A percentile compares a stretch with the other conserved stretches of the same genome.
phyloP scores from a whole-genome alignment of 1,140 invertebrate species.

The Cephus cinctus region DNA sequence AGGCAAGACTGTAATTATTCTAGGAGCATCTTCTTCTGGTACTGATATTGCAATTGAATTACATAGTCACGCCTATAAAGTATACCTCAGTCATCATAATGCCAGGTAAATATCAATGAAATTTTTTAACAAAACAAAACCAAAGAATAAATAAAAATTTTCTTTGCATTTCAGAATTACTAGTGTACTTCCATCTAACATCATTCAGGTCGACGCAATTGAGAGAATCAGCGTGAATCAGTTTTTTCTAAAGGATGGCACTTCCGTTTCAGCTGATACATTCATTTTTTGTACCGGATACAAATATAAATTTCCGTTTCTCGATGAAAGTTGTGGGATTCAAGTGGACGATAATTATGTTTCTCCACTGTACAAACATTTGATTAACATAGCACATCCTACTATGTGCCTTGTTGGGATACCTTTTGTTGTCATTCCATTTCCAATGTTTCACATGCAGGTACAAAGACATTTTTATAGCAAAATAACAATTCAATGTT shows the following conservation, averaged over 20 bases:
- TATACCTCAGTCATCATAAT: slow-evolving; percentile 51
- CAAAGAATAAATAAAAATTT: neutral
- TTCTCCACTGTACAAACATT: slow-evolving; percentile 71
- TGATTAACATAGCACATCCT: slow-evolving; percentile 71
- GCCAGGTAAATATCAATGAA: slow-evolving; percentile 30
- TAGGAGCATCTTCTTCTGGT: slow-evolving; percentile 70
- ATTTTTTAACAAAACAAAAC: slow-evolving; percentile 1
- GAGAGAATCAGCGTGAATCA: slow-evolving; percentile 25
- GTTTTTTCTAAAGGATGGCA: slow-evolving; percentile 31
- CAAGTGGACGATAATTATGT: slow-evolving; percentile 64
- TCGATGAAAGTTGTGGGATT: slow-evolving; percentile 62
- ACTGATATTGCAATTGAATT: slow-evolving; percentile 68
- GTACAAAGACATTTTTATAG: slow-evolving; percentile 50
- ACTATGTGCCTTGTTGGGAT: slow-evolving; percentile 74
- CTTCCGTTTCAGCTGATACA: slow-evolving; percentile 21
- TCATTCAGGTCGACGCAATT: slow-evolving; percentile 34
- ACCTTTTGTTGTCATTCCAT: slow-evolving; percentile 63
- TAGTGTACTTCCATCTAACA: slow-evolving; percentile 23
- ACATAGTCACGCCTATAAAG: slow-evolving; percentile 46
- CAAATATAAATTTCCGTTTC: slow-evolving; percentile 66
- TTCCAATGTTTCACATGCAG: slow-evolving; percentile 72
- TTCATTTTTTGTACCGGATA: slow-evolving; percentile 61
- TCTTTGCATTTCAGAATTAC: slow-evolving; percentile 25
- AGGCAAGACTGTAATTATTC: slow-evolving; percentile 61
- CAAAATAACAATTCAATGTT: too few relatives aligned